Conservation (phyloP, 2,888 invertebrate genomes). For the Phlogophora meticulosa region DNA sequence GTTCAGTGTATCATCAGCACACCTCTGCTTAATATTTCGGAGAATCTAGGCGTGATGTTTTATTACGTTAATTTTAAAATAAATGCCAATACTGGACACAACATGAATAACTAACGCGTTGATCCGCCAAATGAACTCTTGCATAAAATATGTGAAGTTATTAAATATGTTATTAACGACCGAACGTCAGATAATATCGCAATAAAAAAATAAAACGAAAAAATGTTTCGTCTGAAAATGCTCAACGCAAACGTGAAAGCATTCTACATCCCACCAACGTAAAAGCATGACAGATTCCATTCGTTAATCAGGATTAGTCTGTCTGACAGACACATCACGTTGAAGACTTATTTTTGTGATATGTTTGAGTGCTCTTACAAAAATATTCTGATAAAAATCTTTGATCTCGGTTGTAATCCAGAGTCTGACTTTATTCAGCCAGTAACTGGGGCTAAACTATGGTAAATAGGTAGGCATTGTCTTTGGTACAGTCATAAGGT, state of each 20-base stretch:
- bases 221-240: neutral
- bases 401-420: no score
- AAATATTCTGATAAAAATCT: no score
- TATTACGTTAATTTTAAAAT: neutral
- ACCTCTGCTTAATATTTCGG: no score
- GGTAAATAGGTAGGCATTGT: no score
- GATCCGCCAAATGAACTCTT: conserved; percentile 8
- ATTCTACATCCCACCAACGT: neutral
- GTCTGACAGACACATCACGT: neutral
- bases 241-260: neutral
- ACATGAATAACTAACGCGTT: conserved; percentile 6
- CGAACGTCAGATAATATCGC: neutral
- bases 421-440: no score
- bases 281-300: conserved; percentile 14
- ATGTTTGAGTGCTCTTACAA: neutral
- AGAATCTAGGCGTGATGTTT: no score
- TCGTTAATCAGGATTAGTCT: conserved; percentile 13
- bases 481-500: no score
- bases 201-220: conserved; percentile 3
- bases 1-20: no score
- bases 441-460: no score
- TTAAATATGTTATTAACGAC: conserved; percentile 1
- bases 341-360: neutral
- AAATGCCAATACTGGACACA: conserved; percentile 1
- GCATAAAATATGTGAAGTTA: conserved; percentile 15